Conservation (phyloP, 2,113 vertebrate species). For the Fukomys damarensis region DNA sequence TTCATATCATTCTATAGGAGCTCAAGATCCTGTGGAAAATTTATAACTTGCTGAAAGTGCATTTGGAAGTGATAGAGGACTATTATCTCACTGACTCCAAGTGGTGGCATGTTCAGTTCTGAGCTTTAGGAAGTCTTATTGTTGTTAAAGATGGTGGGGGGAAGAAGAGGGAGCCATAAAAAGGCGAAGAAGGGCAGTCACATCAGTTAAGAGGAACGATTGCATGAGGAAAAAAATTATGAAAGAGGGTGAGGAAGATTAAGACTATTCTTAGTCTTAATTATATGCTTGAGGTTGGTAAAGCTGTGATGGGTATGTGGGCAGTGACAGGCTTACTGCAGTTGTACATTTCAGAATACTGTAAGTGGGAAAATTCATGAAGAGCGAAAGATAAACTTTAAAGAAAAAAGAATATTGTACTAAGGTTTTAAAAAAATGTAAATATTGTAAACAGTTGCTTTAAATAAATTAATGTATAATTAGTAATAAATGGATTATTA, state of each 20-base stretch:
- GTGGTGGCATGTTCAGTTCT: slow-evolving; percentile 3
- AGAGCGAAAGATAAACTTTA: not conserved
- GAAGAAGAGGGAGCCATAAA: not conserved
- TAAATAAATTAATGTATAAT: slow-evolving; percentile 15
- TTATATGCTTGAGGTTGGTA: not conserved
- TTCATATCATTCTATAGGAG: not conserved
- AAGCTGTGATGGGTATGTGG: not conserved
- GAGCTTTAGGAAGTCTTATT: not conserved
- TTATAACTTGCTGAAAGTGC: slow-evolving; percentile 14
- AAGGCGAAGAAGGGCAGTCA: not conserved
- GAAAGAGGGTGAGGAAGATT: not conserved
- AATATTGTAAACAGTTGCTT: not conserved
- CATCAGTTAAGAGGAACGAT: not conserved
- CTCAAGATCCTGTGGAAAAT: not conserved
- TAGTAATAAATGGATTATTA: not conserved
- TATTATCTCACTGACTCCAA: slow-evolving; percentile 4
- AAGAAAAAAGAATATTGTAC: not conserved
- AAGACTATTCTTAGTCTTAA: not conserved
- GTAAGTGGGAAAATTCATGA: slow-evolving; percentile 1
- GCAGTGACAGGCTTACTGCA: slow-evolving; percentile 1
- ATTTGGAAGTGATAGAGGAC: slow-evolving; percentile 34
- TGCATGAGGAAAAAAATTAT: not conserved
- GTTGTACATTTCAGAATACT: not conserved
- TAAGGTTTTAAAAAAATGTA: slow-evolving; percentile 2
- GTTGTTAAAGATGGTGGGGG: not conserved